phyloP scores from a whole-genome alignment of 2,113 vertebrate genomes.

The Catharus minimus region DNA sequence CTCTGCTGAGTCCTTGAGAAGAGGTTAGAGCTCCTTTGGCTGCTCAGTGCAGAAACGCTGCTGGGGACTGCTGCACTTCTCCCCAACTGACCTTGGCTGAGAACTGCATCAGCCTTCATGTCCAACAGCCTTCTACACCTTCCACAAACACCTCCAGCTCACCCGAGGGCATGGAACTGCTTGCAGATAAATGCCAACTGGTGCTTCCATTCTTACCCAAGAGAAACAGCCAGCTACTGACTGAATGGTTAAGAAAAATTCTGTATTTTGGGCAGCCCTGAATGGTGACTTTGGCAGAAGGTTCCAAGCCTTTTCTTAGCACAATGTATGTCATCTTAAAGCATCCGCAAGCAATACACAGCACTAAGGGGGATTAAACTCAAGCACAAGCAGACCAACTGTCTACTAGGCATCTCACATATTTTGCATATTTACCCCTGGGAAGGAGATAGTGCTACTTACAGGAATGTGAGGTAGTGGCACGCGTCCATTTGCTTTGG shows the following conservation, averaged over 20 bases:
- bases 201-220: not conserved
- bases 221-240: not conserved
- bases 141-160: not conserved
- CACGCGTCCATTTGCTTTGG: conserved; percentile 96
- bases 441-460: conserved; percentile 70
- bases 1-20: not conserved
- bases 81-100: not conserved
- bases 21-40: not conserved
- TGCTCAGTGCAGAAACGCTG: not conserved
- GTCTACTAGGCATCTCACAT: not conserved
- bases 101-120: not conserved
- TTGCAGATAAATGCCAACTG: not conserved
- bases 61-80: not conserved
- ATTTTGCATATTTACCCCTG: conserved; percentile 25
- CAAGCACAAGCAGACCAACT: not conserved
- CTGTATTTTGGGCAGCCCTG: not conserved
- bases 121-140: not conserved
- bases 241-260: not conserved
- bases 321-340: not conserved
- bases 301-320: not conserved
- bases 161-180: not conserved
- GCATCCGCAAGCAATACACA: not conserved
- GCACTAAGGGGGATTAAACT: not conserved
- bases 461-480: conserved; percentile 99
- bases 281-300: not conserved